Evolutionary conservation across 2,797 vertebrate genomes (phyloP).

Genomic region (Chanos chanos): DNA sequence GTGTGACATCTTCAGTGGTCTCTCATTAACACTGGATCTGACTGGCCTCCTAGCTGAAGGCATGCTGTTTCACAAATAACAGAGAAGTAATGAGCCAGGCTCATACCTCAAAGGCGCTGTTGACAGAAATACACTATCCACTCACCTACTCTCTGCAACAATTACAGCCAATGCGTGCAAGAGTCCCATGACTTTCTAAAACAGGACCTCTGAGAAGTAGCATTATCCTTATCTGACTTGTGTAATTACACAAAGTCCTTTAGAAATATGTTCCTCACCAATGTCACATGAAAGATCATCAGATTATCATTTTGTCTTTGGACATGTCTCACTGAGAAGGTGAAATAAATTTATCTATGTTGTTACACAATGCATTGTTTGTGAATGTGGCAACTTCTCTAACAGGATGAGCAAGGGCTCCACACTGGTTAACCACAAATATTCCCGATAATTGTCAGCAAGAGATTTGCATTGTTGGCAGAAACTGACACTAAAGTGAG

Average conservation of each 20-base stretch:
- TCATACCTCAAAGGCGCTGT: not conserved
- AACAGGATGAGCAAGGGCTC: conserved; percentile 16
- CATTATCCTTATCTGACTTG: not conserved
- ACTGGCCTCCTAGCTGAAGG: not conserved
- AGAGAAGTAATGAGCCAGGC: not conserved
- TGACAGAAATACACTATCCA: not conserved
- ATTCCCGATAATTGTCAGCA: conserved; percentile 31
- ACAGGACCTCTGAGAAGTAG: not conserved
- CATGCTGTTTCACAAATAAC: conserved; percentile 10
- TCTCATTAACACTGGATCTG: conserved; percentile 14
- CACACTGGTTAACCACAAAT: conserved; percentile 28
- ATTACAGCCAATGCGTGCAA: not conserved
- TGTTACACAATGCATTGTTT: conserved; percentile 32
- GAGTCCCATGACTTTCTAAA: not conserved
- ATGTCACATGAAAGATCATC: not conserved
- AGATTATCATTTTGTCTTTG: conserved; percentile 7
- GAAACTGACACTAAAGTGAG: conserved; percentile 20
- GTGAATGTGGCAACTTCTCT: conserved; percentile 21
- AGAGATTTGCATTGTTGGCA: conserved; percentile 27
- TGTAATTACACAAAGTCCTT: not conserved
- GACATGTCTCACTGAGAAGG: conserved; percentile 1
- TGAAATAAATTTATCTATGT: conserved; percentile 14
- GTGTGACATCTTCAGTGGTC: conserved; percentile 4
- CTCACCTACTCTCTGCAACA: conserved; percentile 8
- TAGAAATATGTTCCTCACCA: not conserved